Base-by-base conservation (phyloP, 1,140 invertebrate genomes). In the Philopotamus ludificatus region DNA sequence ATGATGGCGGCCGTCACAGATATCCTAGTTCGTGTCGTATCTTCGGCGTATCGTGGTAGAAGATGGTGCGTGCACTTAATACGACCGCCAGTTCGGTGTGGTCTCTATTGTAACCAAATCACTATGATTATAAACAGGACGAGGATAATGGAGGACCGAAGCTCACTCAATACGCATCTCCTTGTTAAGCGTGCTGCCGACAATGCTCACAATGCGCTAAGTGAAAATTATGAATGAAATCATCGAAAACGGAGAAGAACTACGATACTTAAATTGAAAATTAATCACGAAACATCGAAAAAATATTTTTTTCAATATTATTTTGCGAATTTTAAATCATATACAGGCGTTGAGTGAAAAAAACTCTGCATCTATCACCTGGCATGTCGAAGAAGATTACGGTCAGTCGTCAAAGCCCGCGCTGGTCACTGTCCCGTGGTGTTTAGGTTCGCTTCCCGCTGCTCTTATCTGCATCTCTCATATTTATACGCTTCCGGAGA, bases 91-190 rank as follows among this genome's bases (percentile, higher is more conserved):
- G 1, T 54, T 2, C 23, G 18, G 57, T 60, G 57, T 60, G 57
- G 57, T 60, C 44, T 60, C 57, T 47, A 60, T 60, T 60, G 57
- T 60, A n/a, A 47, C 34, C 25, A 16, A 59, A 59, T 59, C 23
- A 57, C 54, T 57, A 57, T 25, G 15, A 57, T 3, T 44, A 42
- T 16, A 59, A 39, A 26, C 8, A 41, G 16, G 28, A 39, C 34
- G 1, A 26, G 28, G 4, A 55, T 10, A 34, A 39, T 15, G 42
- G 42, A 39, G 54, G 54, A 21, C 34, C 42, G 28, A 57, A 57
- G 34, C 34, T 57, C 20, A 34, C 4, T 34, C 4, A 34, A 34
- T 34, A 34, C 28, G 4, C 12, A 16, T 47, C 15, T 7, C 44
- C 44, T 12, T 47, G 10, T 47, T 47, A 47, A 47, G n/a, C 28